A percentile compares a stretch with the other conserved stretches of the same genome.
phyloP scores from a whole-genome alignment of 2,113 vertebrate genomes.

The Thinocorus orbignyianus region DNA sequence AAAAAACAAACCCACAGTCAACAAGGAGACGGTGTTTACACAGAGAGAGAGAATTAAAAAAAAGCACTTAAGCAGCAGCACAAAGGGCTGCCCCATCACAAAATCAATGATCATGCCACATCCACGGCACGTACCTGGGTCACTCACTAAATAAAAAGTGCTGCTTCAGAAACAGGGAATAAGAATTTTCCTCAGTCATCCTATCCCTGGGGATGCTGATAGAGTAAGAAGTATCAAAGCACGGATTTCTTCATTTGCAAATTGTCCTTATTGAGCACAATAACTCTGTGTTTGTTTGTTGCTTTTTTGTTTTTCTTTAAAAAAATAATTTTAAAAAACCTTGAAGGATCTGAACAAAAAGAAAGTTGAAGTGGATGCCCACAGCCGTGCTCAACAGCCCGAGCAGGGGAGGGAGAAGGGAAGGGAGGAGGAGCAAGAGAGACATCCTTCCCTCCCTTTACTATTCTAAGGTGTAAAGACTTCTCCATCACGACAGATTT shows the following conservation, averaged over 20 bases:
- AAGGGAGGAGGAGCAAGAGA: constrained; percentile 6
- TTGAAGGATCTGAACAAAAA: neutral
- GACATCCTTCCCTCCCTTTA: constrained; percentile 16
- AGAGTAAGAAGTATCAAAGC: neutral
- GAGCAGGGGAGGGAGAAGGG: neutral
- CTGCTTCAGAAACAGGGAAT: neutral
- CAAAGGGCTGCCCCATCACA: neutral
- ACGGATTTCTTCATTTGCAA: neutral
- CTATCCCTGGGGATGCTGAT: neutral
- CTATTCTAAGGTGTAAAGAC: constrained; percentile 37
- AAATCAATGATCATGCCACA: neutral
- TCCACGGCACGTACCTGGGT: fast-evolving
- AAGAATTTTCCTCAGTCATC: neutral
- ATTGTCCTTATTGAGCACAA: neutral
- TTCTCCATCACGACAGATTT: constrained; percentile 50
- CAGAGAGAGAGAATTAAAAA: neutral
- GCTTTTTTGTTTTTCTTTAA: neutral
- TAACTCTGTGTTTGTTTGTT: neutral
- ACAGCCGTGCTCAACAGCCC: neutral
- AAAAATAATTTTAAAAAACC: neutral
- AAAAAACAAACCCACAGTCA: neutral
- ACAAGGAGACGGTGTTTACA: neutral
- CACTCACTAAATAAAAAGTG: neutral
- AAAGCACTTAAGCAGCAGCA: neutral
- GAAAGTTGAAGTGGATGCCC: neutral